Evolutionary conservation across 2,113 vertebrate species (phyloP).

Genomic region (Trochalopteron elliotii): DNA sequence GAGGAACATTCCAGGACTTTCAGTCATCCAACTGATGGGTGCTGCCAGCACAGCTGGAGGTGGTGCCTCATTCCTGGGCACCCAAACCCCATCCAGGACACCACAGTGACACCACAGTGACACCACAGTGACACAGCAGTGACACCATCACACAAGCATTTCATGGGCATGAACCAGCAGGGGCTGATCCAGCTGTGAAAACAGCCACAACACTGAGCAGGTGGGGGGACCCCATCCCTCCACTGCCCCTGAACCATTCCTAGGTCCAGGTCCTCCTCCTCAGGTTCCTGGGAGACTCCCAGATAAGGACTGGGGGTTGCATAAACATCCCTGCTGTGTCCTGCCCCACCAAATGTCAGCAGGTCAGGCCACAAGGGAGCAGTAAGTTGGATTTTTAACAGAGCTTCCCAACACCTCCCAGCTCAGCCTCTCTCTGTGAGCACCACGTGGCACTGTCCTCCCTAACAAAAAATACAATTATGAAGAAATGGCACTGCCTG

Average conservation of each 20-base stretch:
- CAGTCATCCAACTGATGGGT: not conserved
- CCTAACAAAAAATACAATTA: not conserved
- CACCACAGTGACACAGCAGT: not conserved
- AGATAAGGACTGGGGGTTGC: not conserved
- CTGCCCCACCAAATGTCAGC: not conserved
- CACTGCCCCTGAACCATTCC: not conserved
- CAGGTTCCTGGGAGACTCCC: not conserved
- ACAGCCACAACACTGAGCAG: not conserved
- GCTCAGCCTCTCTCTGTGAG: not conserved
- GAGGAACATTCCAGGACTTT: not conserved
- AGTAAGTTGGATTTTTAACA: not conserved
- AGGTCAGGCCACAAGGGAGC: not conserved
- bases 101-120: not conserved
- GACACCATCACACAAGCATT: not conserved
- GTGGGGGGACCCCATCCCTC: not conserved
- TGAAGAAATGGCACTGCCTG: not conserved
- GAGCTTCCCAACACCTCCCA: not conserved
- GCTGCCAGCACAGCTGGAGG: not conserved
- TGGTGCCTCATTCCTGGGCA: not conserved
- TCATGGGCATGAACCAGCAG: not conserved
- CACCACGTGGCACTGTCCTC: fast-evolving
- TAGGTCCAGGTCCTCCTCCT: not conserved
- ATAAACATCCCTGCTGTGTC: not conserved
- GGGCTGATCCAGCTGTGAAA: not conserved
- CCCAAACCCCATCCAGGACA: not conserved